phyloP scores from a whole-genome alignment of 2,797 vertebrate species.

The Amblyraja radiata region DNA sequence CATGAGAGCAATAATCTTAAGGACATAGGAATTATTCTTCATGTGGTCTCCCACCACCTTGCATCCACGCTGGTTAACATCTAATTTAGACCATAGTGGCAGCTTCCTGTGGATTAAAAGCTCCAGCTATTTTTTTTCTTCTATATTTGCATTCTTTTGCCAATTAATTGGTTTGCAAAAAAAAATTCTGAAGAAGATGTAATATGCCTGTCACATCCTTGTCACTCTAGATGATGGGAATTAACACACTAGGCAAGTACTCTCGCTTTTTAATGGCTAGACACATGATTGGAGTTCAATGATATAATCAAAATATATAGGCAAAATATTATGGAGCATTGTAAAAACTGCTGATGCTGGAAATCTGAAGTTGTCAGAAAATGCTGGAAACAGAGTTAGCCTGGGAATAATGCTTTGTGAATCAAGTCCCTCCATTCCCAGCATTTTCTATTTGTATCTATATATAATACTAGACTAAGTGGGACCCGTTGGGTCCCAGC shows the following conservation, averaged over 20 bases:
- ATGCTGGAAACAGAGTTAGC: too few species aligned
- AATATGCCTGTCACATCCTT: background rate
- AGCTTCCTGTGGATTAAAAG: background rate
- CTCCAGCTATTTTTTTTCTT: background rate
- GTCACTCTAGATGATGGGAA: background rate
- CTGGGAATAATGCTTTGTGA: too few species aligned
- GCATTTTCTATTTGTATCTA: too few species aligned
- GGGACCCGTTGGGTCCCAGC: too few species aligned
- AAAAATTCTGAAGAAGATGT: background rate
- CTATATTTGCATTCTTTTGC: background rate
- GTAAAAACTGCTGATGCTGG: too few species aligned
- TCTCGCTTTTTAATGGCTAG: background rate
- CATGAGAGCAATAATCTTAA: background rate
- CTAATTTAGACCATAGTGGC: background rate
- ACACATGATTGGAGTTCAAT: background rate
- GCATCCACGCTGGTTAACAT: background rate
- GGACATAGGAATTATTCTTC: background rate
- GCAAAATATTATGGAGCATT: background rate
- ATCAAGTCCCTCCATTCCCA: too few species aligned
- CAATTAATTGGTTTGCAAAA: background rate
- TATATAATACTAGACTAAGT: too few species aligned
- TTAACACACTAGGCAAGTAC: background rate
- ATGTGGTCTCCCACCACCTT: background rate
- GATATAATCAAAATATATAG: background rate
- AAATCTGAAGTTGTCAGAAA: too few species aligned